A percentile compares a stretch with the other conserved stretches of the same genome.
Evolutionary conservation across 2,113 vertebrate genomes (phyloP).

Genomic region (Panthera uncia): DNA sequence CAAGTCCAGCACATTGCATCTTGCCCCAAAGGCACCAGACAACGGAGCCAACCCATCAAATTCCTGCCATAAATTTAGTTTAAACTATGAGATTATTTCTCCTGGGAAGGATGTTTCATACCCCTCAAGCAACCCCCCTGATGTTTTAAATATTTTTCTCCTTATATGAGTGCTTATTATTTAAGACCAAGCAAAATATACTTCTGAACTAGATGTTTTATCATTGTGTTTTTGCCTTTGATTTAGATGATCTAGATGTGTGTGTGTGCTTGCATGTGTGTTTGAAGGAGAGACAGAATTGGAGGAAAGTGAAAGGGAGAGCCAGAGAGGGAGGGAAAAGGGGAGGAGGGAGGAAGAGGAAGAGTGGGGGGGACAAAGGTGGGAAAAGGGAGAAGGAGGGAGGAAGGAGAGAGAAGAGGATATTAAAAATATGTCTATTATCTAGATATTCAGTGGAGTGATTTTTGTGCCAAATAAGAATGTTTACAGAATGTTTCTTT

Average conservation of each 20-base stretch:
- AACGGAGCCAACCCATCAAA: slow-evolving; percentile 27
- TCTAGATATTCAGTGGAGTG: neutral
- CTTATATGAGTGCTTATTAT: slow-evolving; percentile 44
- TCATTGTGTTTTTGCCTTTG: neutral
- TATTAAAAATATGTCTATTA: neutral
- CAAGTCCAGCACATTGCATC: neutral
- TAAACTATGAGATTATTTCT: slow-evolving; percentile 52
- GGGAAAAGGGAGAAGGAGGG: neutral
- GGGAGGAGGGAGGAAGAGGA: neutral
- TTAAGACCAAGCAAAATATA: slow-evolving; percentile 44
- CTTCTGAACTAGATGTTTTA: slow-evolving; percentile 30
- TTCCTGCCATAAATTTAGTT: slow-evolving; percentile 13
- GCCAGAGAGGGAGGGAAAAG: rapidly evolving
- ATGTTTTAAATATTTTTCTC: slow-evolving; percentile 28
- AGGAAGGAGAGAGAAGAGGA: neutral
- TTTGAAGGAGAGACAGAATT: neutral
- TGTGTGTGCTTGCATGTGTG: neutral
- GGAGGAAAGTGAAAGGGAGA: neutral
- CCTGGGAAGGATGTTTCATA: slow-evolving; percentile 34
- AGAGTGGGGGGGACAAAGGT: neutral
- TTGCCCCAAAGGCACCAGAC: neutral
- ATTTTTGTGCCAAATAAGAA: neutral
- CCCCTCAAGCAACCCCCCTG: neutral
- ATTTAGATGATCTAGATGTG: neutral
- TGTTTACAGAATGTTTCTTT: neutral